A percentile compares a stretch with the other conserved stretches of the same genome.
Evolutionary conservation across 2,888 invertebrate genomes (phyloP).

Genomic region (Acleris laterana): DNA sequence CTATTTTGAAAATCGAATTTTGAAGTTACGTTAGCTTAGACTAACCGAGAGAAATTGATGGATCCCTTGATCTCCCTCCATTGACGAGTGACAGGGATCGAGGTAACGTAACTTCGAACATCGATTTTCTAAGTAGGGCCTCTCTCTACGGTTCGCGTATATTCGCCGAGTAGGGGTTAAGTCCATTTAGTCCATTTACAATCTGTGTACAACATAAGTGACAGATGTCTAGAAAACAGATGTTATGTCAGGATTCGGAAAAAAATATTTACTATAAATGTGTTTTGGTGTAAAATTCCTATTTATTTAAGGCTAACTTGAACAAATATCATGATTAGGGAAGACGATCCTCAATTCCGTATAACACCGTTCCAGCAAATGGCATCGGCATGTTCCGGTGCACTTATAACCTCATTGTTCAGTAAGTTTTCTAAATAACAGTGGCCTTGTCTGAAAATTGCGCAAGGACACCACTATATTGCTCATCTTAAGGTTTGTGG

Average conservation of each 20-base stretch:
- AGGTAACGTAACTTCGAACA: no score
- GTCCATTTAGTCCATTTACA: no score
- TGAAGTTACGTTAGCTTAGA: no score
- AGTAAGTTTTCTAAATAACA: slow-evolving; percentile 83
- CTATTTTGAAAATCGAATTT: no score
- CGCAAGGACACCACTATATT: not conserved
- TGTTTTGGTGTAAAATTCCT: slow-evolving; percentile 7
- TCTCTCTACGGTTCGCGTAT: no score
- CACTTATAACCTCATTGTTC: slow-evolving; percentile 93
- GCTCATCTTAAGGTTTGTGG: not conserved
- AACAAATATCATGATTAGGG: slow-evolving; percentile 66
- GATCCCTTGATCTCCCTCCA: no score
- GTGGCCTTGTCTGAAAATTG: slow-evolving; percentile 2
- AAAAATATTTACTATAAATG: slow-evolving; percentile 10
- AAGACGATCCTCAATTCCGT: slow-evolving; percentile 90
- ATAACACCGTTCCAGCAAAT: slow-evolving; percentile 93
- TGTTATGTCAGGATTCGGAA: slow-evolving; percentile 4
- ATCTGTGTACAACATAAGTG: slow-evolving; percentile 4
- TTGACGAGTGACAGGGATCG: no score
- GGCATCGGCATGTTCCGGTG: slow-evolving; percentile 94
- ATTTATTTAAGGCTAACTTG: not conserved
- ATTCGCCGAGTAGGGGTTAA: no score
- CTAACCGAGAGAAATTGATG: no score
- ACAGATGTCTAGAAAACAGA: slow-evolving; percentile 5
- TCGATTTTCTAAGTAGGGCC: no score